Evolutionary conservation across 35 echinoderm and acorn worm genomes (phyloP).

Genomic region (Heliocidaris erythrogramma): DNA sequence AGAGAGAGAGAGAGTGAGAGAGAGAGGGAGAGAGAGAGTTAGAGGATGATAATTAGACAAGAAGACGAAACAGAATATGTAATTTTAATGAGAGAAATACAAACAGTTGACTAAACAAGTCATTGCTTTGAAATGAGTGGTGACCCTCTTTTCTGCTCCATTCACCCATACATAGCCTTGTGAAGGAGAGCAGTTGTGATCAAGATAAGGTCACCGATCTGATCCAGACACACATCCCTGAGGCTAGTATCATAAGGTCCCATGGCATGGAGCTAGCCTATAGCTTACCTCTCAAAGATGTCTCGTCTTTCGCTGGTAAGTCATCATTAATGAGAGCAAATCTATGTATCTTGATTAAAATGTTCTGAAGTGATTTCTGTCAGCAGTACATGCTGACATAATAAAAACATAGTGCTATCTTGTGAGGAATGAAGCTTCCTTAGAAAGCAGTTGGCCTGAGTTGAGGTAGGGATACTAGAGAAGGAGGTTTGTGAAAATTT

Average conservation of each 20-base stretch:
- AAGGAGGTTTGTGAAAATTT: too few relatives aligned
- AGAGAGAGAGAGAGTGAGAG: too few relatives aligned
- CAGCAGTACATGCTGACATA: too few relatives aligned
- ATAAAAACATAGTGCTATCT: too few relatives aligned
- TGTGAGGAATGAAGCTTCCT: too few relatives aligned
- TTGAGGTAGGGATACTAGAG: too few relatives aligned
- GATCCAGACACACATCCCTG: constrained; percentile 56
- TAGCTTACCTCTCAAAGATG: constrained; percentile 69
- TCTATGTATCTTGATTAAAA: too few relatives aligned
- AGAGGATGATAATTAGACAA: background rate
- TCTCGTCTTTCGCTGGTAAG: constrained; percentile 60
- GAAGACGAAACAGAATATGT: background rate
- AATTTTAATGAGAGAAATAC: background rate
- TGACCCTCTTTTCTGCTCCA: background rate
- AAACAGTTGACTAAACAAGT: background rate
- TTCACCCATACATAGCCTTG: constrained; percentile 51
- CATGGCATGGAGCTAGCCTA: constrained; percentile 79
- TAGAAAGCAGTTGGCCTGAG: too few relatives aligned
- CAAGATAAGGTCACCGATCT: constrained; percentile 54
- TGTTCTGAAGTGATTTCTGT: too few relatives aligned
- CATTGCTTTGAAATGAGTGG: background rate
- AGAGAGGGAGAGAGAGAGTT: too few relatives aligned
- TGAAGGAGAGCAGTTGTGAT: constrained; percentile 52
- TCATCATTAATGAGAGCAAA: background rate
- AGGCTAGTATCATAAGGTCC: constrained; percentile 50